Percentiles rank a stretch among this genome's conserved stretches.
phyloP scores from a whole-genome alignment of 2,113 vertebrate genomes.

The Pedetes capensis region DNA sequence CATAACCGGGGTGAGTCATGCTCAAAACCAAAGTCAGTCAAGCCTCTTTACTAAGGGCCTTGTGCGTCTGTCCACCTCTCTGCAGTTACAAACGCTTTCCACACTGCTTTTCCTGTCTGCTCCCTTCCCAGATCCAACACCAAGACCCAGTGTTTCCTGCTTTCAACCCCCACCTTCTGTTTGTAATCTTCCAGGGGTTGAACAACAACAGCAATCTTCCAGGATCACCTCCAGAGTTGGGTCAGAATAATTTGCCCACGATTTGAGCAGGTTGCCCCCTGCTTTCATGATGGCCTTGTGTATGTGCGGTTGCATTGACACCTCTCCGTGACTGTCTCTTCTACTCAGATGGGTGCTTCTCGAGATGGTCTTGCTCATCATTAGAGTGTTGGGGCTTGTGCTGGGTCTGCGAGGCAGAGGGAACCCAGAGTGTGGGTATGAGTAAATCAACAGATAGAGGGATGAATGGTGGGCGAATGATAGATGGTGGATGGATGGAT shows the following conservation, averaged over 20 bases:
- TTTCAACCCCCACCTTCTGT: neutral
- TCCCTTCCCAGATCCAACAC: fast-evolving
- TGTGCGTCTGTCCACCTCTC: neutral
- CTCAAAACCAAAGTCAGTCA: neutral
- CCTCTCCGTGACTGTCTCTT: neutral
- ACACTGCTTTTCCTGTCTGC: neutral
- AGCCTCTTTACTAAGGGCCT: neutral
- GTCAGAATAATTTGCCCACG: neutral
- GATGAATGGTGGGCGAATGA: neutral
- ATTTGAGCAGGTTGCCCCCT: neutral
- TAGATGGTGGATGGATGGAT: neutral
- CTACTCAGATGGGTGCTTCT: neutral
- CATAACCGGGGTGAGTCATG: neutral
- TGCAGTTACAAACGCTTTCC: neutral
- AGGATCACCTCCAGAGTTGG: neutral
- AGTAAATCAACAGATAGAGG: neutral
- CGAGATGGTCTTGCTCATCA: fast-evolving
- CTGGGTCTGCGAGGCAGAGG: neutral
- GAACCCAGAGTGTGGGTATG: neutral
- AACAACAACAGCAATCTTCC: too few relatives aligned
- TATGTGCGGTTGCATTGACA: neutral
- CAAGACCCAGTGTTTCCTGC: neutral
- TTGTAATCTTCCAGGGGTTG: fast-evolving
- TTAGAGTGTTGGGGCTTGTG: neutral
- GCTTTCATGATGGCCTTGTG: neutral